Conservation (phyloP, 1,140 invertebrate species). For the Drosophila saltans region DNA sequence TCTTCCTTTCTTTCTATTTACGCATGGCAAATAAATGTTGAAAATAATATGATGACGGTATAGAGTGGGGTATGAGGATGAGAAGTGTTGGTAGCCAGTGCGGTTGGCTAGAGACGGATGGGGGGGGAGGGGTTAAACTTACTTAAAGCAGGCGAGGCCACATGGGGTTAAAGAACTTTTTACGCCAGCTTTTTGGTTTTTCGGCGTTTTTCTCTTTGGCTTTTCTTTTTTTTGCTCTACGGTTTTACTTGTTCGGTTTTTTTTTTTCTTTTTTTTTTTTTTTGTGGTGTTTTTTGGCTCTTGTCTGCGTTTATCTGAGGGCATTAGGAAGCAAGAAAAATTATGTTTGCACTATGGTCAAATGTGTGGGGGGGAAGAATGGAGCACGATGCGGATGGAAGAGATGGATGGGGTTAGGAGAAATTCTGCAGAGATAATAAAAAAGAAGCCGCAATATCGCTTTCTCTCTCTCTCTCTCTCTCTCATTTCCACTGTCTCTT, state of each 20-base stretch:
- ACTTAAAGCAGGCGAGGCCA: conserved; percentile 16
- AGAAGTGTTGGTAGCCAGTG: not conserved
- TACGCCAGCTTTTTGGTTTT: conserved; percentile 30
- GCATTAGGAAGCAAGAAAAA: conserved; percentile 67
- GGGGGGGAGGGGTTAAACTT: not conserved
- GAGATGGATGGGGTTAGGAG: conserved; percentile 2
- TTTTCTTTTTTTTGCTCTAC: conserved; percentile 16
- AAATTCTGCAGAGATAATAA: conserved; percentile 53
- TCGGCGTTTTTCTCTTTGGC: conserved; percentile 40
- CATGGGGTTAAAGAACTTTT: conserved; percentile 72
- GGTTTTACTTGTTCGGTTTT: conserved; percentile 25
- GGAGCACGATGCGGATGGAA: not conserved
- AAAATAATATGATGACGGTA: conserved; percentile 63
- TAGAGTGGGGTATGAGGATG: not conserved
- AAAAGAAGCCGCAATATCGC: conserved; percentile 43
- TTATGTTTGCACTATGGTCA: conserved; percentile 65
- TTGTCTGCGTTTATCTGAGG: conserved; percentile 66
- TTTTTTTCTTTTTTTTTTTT: conserved; percentile 18
- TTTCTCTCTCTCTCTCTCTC: not conserved
- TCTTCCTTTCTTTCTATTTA: conserved; percentile 56
- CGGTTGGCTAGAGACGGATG: not conserved
- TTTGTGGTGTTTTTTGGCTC: conserved; percentile 17
- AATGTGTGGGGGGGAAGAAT: not conserved
- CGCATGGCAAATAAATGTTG: conserved; percentile 78
- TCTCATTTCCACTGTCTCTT: not conserved